Base-by-base conservation (phyloP, 2,888 invertebrate genomes). In the Drosophila pseudotalamancana region DNA sequence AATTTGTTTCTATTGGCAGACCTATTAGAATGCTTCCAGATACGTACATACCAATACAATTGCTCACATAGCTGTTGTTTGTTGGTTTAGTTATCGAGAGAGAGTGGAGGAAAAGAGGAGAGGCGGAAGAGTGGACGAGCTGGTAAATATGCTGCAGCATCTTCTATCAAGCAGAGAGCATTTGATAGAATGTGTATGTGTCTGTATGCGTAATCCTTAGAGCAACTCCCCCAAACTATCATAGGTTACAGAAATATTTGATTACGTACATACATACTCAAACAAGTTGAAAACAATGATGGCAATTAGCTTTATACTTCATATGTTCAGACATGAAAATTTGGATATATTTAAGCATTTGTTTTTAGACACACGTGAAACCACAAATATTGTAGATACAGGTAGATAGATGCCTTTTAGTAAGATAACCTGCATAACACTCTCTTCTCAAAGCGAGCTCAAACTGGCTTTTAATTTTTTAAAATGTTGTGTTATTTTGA, bases 1-100 rank as follows among this genome's bases (percentile, higher is more conserved):
- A 40, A 56, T 46, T 49, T 43, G 43, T 49, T 64, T 37, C 56
- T 64, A 64, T 65, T 65, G 64, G 64, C 37, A 55, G 64, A 64
- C 35, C 57, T 48, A 54, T 56, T 45, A 66, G 50, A 65, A 65
- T 57, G 35, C 55, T 59, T 39, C 42, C 12, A 25, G 4, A 49
- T n/a, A n/a, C 50, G 29, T 48, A 18, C 34, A 42, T 16, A 34
- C 55, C 34, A 21, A 34, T 16, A 27, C n/a, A 46, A 14, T 29
- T 25, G 21, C 43, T 31, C 27, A 37, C 37, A 16, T 55, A 12
- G 35, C 16, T 39, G 35, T 43, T 62, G 61, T 37, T 50, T 37
- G 62, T n/a, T 35, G 31, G 19, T 53, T n/a, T n/a, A n/a, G n/a
- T n/a, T n/a, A n/a, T n/a, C n/a, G n/a, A n/a, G n/a, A n/a, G n/a